Percentiles rank a stretch among this genome's conserved stretches.
Evolutionary conservation across 2,113 vertebrate genomes (phyloP).

Genomic region (Plecturocebus donacophilus): DNA sequence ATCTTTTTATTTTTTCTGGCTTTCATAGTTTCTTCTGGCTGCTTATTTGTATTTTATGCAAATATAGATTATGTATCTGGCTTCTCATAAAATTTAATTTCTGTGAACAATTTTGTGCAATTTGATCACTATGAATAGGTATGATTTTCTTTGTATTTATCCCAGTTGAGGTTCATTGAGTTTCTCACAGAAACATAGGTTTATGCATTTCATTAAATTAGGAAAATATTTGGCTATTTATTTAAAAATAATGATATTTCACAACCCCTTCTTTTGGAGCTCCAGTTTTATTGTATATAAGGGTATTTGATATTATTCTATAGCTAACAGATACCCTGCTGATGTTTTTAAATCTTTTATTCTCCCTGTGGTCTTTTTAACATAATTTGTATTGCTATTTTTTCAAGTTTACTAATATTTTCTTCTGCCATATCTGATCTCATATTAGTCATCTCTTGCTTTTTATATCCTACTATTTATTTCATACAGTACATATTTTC

Average conservation of each 20-base stretch:
- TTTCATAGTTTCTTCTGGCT: not conserved
- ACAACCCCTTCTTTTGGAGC: not conserved
- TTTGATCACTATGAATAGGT: not conserved
- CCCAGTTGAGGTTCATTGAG: not conserved
- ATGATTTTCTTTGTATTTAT: not conserved
- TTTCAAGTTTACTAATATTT: not conserved
- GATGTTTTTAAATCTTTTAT: not conserved
- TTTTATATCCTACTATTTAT: not conserved
- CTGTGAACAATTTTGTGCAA: not conserved
- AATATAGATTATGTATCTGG: not conserved
- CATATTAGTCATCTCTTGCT: rapidly evolving
- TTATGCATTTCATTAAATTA: not conserved
- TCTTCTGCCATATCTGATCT: not conserved
- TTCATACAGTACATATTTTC: not conserved
- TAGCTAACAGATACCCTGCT: not conserved
- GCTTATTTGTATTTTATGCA: not conserved
- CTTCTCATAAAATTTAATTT: not conserved
- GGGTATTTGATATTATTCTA: not conserved
- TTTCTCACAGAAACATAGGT: not conserved
- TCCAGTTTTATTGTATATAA: not conserved
- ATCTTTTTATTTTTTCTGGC: not conserved
- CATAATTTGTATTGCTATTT: not conserved
- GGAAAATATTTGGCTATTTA: not conserved
- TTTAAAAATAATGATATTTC: not conserved
- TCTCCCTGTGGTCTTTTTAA: not conserved